Evolutionary conservation across 2,888 invertebrate genomes (phyloP).

Genomic region (Drosophila nr. fundita): DNA sequence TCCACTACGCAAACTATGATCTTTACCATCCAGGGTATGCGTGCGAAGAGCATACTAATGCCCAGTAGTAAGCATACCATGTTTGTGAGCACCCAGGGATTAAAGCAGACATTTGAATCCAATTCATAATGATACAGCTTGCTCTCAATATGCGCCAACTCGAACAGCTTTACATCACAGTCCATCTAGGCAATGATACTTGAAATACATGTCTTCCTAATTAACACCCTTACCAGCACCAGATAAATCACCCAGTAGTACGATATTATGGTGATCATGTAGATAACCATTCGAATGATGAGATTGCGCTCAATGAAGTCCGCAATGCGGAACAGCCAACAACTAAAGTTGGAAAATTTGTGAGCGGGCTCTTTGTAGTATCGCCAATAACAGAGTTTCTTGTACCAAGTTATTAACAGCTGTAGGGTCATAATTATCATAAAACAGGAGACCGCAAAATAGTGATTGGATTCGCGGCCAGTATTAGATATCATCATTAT

Average conservation of each 20-base stretch:
- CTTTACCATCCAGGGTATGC: slow-evolving; percentile 93
- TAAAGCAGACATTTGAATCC: slow-evolving; percentile 64
- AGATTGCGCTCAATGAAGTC: slow-evolving; percentile 88
- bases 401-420: slow-evolving; percentile 91
- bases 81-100: slow-evolving; percentile 85
- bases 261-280: slow-evolving; percentile 88
- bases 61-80: slow-evolving; percentile 86
- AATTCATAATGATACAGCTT: slow-evolving; percentile 50
- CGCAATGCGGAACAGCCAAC: slow-evolving; percentile 68
- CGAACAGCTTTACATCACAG: slow-evolving; percentile 46
- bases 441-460: background rate
- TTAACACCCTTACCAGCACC: slow-evolving; percentile 41
- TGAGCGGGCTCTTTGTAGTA: slow-evolving; percentile 38
- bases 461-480: rapidly evolving
- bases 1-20: slow-evolving; percentile 87
- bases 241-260: slow-evolving; percentile 85
- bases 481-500: slow-evolving; percentile 63
- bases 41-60: slow-evolving; percentile 92
- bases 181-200: slow-evolving; percentile 17
- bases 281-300: slow-evolving; percentile 87
- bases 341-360: slow-evolving; percentile 18
- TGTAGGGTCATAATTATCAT: slow-evolving; percentile 85
- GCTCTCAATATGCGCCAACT: slow-evolving; percentile 37
- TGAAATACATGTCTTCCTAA: background rate
- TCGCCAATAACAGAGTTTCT: slow-evolving; percentile 89